phyloP scores from a whole-genome alignment of 2,797 vertebrate genomes.

The Lacerta viridis region DNA sequence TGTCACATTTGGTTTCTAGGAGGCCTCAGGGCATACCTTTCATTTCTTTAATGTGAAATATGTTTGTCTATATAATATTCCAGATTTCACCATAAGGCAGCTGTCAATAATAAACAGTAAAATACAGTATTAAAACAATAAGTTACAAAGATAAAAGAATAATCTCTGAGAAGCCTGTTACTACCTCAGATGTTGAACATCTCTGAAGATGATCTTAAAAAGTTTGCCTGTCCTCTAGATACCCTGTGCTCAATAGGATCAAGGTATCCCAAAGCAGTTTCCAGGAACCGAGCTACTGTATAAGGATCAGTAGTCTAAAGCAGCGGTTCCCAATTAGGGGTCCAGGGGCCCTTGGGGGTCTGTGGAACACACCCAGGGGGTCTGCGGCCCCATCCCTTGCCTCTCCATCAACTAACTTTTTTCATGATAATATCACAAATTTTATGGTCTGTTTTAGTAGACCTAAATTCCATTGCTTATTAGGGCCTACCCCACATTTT shows the following conservation, averaged over 20 bases:
- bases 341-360: too few species aligned
- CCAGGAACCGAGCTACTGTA: background rate
- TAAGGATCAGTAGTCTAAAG: too few species aligned
- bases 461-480: too few species aligned
- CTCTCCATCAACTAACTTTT: too few species aligned
- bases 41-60: background rate
- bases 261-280: background rate
- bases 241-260: background rate
- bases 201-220: background rate
- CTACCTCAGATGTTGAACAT: background rate
- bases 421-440: too few species aligned
- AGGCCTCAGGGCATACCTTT: background rate
- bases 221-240: background rate
- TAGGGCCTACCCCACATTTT: too few species aligned
- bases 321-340: too few species aligned
- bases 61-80: background rate
- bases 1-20: background rate
- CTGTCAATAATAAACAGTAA: background rate
- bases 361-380: too few species aligned
- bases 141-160: constrained; percentile 14
- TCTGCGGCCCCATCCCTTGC: too few species aligned
- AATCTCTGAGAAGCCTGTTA: background rate
- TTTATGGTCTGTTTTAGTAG: too few species aligned
- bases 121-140: background rate
- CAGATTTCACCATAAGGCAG: background rate